Evolutionary conservation across 2,888 invertebrate genomes (phyloP), one percentile per base, ranked within the genome.

Genomic region (Tanypteryx hageni): DNA sequence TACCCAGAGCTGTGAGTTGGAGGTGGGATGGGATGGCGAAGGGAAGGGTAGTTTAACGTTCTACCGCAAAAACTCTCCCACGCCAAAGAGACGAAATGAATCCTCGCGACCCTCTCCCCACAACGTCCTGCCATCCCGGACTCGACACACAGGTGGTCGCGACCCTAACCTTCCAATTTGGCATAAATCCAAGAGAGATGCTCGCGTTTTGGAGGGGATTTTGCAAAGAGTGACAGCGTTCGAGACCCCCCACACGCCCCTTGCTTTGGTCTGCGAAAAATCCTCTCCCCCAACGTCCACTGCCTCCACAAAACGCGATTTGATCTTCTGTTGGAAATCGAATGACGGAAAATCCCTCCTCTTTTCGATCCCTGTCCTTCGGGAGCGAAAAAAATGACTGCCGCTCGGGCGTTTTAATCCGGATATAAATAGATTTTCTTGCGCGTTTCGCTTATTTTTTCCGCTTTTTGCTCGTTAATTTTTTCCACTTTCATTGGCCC

Each of bases 101-200:
- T 27, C 8, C 76, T 27, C 9, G 14, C 76, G 22, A 76, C 76
- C 22, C 27, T 13, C 76, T 0, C 64, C n/a, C 14, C 64, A 5
- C 27, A 44, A 5, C 44, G 5, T 44, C 44, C 44, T 44, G 44
- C 1, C 44, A 44, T 44, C 22, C 22, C 27, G 22, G 4, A 76
- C 27, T 27, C 76, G 76, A 76, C 18, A 27, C 76, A 76, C 76
- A 76, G 76, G 76, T 76, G 76, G 76, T 76, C 76, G 76, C 76
- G 76, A 76, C 27, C 76, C 27, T 22, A 3, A 14, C 76, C 76
- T 4, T 76, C 76, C 76, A 76, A 76, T 76, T 76, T 76, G 76
- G 76, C 76, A 76, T 76, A 76, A 76, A 76, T 76, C 76, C 76
- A 76, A 11, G 22, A 14, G 76, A 76, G 76, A 76, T 76, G 76